These are phyloP conservation scores for Phengaris arion DNA, from an alignment of 2,888 invertebrate species.

Conservation along the genomic window DNA sequence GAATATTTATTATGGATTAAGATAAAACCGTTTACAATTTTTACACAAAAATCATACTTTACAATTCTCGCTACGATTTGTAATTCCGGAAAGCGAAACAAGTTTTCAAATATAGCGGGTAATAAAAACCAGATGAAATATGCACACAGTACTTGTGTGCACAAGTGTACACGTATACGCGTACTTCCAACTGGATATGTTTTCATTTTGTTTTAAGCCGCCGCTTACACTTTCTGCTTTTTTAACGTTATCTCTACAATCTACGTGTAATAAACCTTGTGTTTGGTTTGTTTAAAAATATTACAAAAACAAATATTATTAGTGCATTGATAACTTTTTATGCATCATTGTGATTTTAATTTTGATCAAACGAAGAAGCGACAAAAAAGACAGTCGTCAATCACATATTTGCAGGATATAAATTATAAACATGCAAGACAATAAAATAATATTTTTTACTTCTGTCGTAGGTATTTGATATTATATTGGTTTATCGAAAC, in stretches of 20 bases:
- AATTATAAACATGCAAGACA: no score
- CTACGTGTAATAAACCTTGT: no score
- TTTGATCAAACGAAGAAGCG: no score
- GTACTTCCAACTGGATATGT: background rate
- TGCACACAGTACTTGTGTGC: conserved; percentile 17
- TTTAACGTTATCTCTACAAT: background rate
- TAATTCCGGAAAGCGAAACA: background rate
- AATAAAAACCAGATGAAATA: conserved; percentile 25
- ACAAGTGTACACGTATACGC: background rate
- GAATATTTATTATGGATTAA: background rate
- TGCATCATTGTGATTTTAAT: no score
- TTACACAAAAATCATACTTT: background rate
- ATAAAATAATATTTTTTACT: no score
- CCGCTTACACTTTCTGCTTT: conserved; percentile 14
- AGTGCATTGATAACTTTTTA: no score
- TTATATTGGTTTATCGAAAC: no score
- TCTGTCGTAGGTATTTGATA: no score
- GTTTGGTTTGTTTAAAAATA: no score
- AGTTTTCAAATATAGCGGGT: conserved; percentile 13
- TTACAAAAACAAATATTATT: no score
- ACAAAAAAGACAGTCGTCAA: no score
- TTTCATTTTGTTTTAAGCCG: conserved; percentile 18
- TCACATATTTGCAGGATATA: no score
- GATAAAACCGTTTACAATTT: background rate
- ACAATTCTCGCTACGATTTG: background rate